phyloP scores from a whole-genome alignment of 2,113 vertebrate species.

The Merops nubicus region DNA sequence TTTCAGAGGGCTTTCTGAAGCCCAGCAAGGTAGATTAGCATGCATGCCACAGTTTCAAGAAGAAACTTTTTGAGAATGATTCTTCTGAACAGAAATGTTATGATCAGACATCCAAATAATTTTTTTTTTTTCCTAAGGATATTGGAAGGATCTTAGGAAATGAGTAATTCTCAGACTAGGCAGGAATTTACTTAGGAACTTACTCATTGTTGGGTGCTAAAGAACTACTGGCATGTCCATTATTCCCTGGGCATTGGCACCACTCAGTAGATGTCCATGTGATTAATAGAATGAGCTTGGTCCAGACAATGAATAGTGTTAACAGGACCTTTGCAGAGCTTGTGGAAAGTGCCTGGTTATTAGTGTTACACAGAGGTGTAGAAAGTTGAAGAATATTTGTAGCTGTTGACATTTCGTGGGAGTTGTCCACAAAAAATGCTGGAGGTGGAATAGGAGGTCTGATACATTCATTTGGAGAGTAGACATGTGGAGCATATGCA shows the following conservation, averaged over 20 bases:
- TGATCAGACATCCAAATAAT: not conserved
- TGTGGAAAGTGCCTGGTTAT: not conserved
- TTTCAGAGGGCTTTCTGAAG: not conserved
- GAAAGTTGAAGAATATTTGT: not conserved
- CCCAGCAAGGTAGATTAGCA: not conserved
- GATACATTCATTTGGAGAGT: not conserved
- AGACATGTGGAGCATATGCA: not conserved
- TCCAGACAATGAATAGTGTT: not conserved
- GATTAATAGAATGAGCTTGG: not conserved
- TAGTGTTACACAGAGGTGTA: not conserved
- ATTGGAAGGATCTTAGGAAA: slow-evolving; percentile 29
- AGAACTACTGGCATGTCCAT: not conserved
- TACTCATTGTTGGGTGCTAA: not conserved
- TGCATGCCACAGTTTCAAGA: not conserved
- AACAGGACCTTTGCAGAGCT: slow-evolving; percentile 7
- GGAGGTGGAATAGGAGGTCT: not conserved
- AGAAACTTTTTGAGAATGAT: not conserved
- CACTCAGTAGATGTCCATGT: not conserved
- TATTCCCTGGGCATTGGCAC: not conserved
- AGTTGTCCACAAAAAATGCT: not conserved
- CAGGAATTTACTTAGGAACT: slow-evolving; percentile 12
- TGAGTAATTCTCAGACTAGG: slow-evolving; percentile 17
- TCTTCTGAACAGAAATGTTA: not conserved
- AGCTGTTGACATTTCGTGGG: not conserved
- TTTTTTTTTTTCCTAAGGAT: not conserved